These are phyloP conservation scores for Eurystomus gularis DNA, from an alignment of 2,113 vertebrate genomes.

Conservation along the genomic window DNA sequence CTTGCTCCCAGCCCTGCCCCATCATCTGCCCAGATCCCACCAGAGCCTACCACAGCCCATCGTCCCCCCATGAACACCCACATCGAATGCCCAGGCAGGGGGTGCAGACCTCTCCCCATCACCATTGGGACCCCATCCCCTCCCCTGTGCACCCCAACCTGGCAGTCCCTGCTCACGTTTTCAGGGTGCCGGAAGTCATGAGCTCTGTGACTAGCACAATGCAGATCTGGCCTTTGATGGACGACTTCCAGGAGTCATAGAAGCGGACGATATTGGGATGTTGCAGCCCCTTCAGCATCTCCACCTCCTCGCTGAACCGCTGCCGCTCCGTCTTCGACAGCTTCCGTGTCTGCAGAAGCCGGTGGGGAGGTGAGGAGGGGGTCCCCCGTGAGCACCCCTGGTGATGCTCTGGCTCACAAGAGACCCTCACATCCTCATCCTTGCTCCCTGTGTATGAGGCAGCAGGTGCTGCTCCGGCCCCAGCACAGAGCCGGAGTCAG, in stretches of 20 bases:
- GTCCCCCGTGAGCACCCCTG: rapidly evolving
- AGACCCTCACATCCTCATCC: rapidly evolving
- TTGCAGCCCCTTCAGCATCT: constrained; percentile 94
- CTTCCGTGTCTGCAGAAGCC: constrained; percentile 80
- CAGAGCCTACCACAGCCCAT: rapidly evolving
- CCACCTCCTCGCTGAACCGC: constrained; percentile 91
- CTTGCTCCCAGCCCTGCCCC: background rate
- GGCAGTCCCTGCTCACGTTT: constrained; percentile 82
- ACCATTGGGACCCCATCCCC: rapidly evolving
- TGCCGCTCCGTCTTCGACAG: constrained; percentile 85
- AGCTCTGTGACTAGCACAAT: constrained; percentile 94
- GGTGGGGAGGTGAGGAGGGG: background rate
- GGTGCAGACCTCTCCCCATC: background rate
- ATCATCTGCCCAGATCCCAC: background rate
- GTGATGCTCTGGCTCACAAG: background rate
- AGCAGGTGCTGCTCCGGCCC: background rate
- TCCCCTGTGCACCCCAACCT: background rate
- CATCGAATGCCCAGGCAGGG: rapidly evolving
- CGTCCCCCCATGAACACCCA: rapidly evolving
- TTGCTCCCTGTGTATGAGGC: rapidly evolving
- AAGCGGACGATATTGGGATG: constrained; percentile 97
- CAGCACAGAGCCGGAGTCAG: rapidly evolving
- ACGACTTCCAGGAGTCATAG: constrained; percentile 93
- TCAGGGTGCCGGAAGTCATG: constrained; percentile 95
- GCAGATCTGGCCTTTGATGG: constrained; percentile 84